Base-by-base conservation (phyloP, 35 echinoderm and acorn worm species). In the Holothuria glaberrima region DNA sequence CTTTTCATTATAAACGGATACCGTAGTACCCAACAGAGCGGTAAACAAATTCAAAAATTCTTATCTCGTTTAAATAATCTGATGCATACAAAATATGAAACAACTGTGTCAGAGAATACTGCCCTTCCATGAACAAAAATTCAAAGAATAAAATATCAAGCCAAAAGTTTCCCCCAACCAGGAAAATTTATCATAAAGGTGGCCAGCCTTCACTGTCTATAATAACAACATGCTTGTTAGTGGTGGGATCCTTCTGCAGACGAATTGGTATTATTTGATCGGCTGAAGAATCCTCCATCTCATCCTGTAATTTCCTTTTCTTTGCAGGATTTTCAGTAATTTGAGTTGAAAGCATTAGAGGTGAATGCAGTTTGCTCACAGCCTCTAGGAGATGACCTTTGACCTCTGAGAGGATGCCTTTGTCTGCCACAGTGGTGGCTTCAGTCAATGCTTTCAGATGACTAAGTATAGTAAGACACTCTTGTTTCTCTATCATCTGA, bases 371-470 rank as follows among this genome's bases (percentile, higher is more conserved):
- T 87, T 71, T 67, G 65, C 67, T 68, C 60, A 87, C 31, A 46
- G 65, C 85, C 61, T 71, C 85, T 31, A 87, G 16, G 34, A 87
- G 85, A 31, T 87, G 85, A 87, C 85, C 28, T 70, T 87, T 87
- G 34, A 87, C 85, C 32, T 87, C 85, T 52, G 33, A 30, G 12
- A 87, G 85, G 44, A 59, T 71, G n/a, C 50, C 66, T 24, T 71
- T 67, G 63, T 87, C 63, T 29, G 52, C 59, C 74, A 48, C 74
- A 18, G 80, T 58, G 17, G 31, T 69, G 10, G 30, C 61, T 36
- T 67, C 85, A 46, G 63, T 87, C 62, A 87, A 52, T 35, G 34
- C 85, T 48, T 87, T 87, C 20, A 87, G 33, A 26, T 87, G 85
- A 46, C 22, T 50, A 16, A 87, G 61, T 16, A 87, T 12, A 14